Evolutionary conservation across 2,888 invertebrate species (phyloP).

Genomic region (Leptinotarsa rubiginosa): DNA sequence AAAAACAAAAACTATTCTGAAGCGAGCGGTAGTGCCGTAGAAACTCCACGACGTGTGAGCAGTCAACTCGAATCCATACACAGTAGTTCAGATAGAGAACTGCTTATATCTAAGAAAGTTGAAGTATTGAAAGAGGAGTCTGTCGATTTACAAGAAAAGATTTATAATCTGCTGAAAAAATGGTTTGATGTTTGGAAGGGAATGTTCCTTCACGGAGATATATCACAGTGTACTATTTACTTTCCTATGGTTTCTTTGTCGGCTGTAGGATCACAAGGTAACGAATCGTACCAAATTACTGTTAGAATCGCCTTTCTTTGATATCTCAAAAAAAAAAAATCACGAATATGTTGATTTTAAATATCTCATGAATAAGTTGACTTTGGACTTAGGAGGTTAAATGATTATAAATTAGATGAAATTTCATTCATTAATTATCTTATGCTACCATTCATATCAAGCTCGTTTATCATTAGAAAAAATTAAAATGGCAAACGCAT

Average conservation of each 20-base stretch:
- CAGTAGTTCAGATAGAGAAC: conserved; percentile 67
- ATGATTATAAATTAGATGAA: too few relatives aligned
- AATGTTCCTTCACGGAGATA: conserved; percentile 69
- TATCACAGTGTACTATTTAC: conserved; percentile 73
- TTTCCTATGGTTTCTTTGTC: conserved; percentile 71
- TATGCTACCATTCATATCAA: too few relatives aligned
- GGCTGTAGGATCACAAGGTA: conserved; percentile 70
- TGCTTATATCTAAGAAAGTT: conserved; percentile 49
- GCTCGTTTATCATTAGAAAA: too few relatives aligned
- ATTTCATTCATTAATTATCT: too few relatives aligned
- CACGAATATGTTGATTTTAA: too few relatives aligned
- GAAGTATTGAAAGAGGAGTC: conserved; percentile 51
- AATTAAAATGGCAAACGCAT: too few relatives aligned
- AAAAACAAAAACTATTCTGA: conserved; percentile 56
- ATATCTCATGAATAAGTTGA: too few relatives aligned
- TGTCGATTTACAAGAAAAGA: conserved; percentile 61
- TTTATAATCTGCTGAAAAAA: conserved; percentile 64
- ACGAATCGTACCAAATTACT: not conserved
- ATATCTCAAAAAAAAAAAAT: not conserved
- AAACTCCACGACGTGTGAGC: conserved; percentile 66
- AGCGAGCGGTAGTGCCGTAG: conserved; percentile 55
- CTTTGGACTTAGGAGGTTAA: too few relatives aligned
- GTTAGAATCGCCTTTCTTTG: not conserved
- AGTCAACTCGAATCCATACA: conserved; percentile 68
- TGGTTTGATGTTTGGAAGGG: conserved; percentile 70